Evolutionary conservation across 1,140 invertebrate genomes (phyloP), one percentile per base, ranked within the genome.

Genomic region (Chironomus tepperi): DNA sequence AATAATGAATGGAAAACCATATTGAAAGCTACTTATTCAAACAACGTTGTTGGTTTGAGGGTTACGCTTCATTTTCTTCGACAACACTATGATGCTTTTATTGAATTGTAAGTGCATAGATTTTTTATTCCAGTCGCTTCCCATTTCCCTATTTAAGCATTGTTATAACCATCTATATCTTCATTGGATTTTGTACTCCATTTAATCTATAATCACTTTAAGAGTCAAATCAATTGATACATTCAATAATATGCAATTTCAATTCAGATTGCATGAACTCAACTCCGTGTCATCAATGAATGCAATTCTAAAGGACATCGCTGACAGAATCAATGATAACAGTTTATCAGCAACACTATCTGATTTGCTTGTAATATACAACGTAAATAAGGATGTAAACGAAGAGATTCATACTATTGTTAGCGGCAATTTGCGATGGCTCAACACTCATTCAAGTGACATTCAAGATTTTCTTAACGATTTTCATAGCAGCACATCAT

Each of bases 401-500:
- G 16, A 70, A 7, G 18, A 19, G 18, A 70, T 70, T 21, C 16
- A 70, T 19, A 19, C 10, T 2, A 70, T 70, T 70, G 10, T 21
- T 7, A 21, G 18, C 9, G 18, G 18, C 3, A 70, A 70, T 70
- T 70, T 70, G 18, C 5, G 10, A 19, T 70, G 16, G 16, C 9
- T 70, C 9, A 18, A 19, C 9, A 3, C 8, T 18, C 19, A 70
- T 21, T 18, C 16, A 16, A 70, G 65, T 70, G 65, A 70, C 65
- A 70, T 70, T 19, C n/a, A 70, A 70, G 65, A 70, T 21, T 70
- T 70, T 21, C 65, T 70, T 10, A 18, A 70, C 7, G 65, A 70
- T 21, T 70, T 70, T 70, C 65, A 21, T 70, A 70, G 65, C 19
- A 21, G 16, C 16, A 9, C 65, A 10, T 70, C 65, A 19, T 18